These are phyloP conservation scores for Phthorimaea operculella DNA, from an alignment of 1,140 invertebrate genomes.

Conservation along the genomic window DNA sequence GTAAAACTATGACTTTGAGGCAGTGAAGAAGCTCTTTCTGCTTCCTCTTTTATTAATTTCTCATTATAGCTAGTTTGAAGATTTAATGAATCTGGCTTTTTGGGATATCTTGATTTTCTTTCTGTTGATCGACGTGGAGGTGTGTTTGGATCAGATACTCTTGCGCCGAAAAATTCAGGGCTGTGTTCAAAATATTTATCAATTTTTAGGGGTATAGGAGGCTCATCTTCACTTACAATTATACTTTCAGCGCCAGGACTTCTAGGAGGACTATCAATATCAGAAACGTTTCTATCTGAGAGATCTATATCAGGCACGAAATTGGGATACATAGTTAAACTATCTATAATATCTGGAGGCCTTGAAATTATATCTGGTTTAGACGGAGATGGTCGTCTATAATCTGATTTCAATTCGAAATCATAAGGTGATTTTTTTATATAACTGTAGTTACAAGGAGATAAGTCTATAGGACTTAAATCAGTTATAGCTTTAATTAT, in stretches of 20 bases:
- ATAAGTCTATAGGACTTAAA: conserved; percentile 45
- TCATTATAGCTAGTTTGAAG: conserved; percentile 46
- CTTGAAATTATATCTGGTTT: conserved; percentile 24
- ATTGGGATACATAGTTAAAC: conserved; percentile 57
- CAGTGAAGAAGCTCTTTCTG: conserved; percentile 54
- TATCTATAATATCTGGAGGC: conserved; percentile 57
- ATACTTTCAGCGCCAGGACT: conserved; percentile 57
- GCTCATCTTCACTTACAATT: conserved; percentile 65
- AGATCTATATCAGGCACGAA: conserved; percentile 62
- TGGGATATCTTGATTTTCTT: conserved; percentile 45
- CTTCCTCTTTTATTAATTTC: conserved; percentile 35
- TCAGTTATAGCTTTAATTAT: conserved; percentile 39
- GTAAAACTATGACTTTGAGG: conserved; percentile 54
- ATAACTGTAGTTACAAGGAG: conserved; percentile 29
- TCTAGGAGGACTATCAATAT: conserved; percentile 53
- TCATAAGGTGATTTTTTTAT: conserved; percentile 22
- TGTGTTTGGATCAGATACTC: conserved; percentile 52
- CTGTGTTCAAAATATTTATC: conserved; percentile 68
- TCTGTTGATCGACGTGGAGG: conserved; percentile 48
- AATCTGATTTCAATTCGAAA: conserved; percentile 35
- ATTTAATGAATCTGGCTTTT: conserved; percentile 59
- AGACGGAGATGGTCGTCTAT: conserved; percentile 28
- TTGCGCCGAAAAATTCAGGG: conserved; percentile 66
- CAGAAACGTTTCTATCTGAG: conserved; percentile 54
- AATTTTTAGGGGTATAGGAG: conserved; percentile 62